These are phyloP conservation scores for Asbolus verrucosus DNA, from an alignment of 1,140 invertebrate genomes.

Conservation along the genomic window DNA sequence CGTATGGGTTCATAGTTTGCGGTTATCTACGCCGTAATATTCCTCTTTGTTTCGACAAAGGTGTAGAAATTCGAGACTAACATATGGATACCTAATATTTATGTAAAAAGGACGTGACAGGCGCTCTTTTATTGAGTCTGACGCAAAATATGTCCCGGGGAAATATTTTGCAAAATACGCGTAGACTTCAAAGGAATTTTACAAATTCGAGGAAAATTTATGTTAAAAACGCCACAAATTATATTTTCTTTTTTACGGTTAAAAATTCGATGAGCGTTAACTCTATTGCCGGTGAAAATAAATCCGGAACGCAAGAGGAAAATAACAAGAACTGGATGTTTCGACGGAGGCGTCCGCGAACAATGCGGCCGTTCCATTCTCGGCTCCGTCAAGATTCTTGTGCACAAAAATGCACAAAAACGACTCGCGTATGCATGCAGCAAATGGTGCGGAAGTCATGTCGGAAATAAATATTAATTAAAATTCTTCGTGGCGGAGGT, in stretches of 20 bases:
- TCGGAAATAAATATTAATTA: slow-evolving; percentile 36
- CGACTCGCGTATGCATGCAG: no score
- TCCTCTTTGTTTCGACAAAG: no score
- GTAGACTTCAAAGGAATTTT: slow-evolving; percentile 11
- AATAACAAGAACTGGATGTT: no score
- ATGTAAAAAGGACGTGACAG: neutral
- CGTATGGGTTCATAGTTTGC: no score
- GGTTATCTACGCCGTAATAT: no score
- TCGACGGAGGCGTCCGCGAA: no score
- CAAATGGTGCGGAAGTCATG: no score
- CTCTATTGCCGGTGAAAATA: neutral
- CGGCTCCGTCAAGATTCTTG: no score
- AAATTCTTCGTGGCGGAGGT: slow-evolving; percentile 28
- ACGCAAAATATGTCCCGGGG: neutral
- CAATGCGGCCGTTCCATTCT: no score
- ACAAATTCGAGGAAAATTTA: slow-evolving; percentile 18
- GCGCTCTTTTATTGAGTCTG: slow-evolving; percentile 11
- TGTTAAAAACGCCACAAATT: slow-evolving; percentile 25
- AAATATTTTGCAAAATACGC: slow-evolving; percentile 21
- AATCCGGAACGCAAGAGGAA: slow-evolving; percentile 2
- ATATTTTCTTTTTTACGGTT: slow-evolving; percentile 14
- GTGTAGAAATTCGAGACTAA: neutral
- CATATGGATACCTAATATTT: neutral
- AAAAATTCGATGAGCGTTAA: slow-evolving; percentile 18
- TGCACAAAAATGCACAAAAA: no score